These are phyloP conservation scores for Channa striata DNA, from an alignment of 2,797 vertebrate genomes.

Conservation along the genomic window DNA sequence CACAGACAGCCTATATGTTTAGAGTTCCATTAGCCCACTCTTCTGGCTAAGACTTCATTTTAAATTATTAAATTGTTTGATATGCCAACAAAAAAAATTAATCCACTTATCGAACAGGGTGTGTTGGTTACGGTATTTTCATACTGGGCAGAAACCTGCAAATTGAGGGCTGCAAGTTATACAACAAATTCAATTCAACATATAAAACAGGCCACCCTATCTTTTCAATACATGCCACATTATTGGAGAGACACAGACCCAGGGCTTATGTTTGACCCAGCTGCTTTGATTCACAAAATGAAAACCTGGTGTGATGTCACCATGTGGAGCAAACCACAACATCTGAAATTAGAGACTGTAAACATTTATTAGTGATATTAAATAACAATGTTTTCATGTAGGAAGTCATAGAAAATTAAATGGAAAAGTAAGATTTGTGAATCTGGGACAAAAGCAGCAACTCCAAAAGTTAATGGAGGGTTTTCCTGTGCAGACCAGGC, in stretches of 20 bases:
- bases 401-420: conserved; percentile 49
- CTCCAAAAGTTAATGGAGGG: conserved; percentile 25
- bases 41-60: conserved; percentile 57
- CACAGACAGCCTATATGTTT: conserved; percentile 79
- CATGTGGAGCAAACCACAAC: conserved; percentile 67
- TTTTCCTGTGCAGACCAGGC: too few relatives aligned
- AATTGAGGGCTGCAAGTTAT: conserved; percentile 63
- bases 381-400: conserved; percentile 55
- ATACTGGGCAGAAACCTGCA: conserved; percentile 53
- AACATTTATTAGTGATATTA: conserved; percentile 69
- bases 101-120: conserved; percentile 68
- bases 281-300: conserved; percentile 53
- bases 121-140: conserved; percentile 64
- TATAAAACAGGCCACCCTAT: conserved; percentile 59
- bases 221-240: conserved; percentile 58
- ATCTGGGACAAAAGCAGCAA: conserved; percentile 24
- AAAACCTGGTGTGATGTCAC: conserved; percentile 63
- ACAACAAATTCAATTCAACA: conserved; percentile 60
- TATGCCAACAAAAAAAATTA: conserved; percentile 69
- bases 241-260: conserved; percentile 44
- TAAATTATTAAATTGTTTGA: conserved; percentile 75
- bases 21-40: conserved; percentile 68
- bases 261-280: conserved; percentile 58
- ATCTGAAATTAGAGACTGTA: conserved; percentile 50
- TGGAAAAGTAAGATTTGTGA: conserved; percentile 35